Base-by-base conservation (phyloP, 2,113 vertebrate genomes). In the Leptocoma aspasia region DNA sequence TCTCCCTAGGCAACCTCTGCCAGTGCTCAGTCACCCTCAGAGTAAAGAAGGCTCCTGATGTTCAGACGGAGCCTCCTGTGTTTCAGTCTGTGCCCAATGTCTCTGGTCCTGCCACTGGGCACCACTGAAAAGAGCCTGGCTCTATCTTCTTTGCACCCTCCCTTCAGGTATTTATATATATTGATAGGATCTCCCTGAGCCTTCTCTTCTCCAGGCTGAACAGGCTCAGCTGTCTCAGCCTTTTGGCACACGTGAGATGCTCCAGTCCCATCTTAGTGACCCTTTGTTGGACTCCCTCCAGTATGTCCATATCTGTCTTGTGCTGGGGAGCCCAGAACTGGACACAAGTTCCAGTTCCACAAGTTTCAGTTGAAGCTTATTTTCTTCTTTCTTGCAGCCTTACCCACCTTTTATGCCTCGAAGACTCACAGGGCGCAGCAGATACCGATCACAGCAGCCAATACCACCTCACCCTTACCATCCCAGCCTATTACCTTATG, bases 361-460 rank as follows among this genome's bases (percentile, higher is more conserved):
- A 71, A 71, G 71, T 86, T 94, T 33, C 68, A 70, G 64, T 66
- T 98, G 91, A 96, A 93, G 54, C 63, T 94, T 75, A 88, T 68
- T 93, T 92, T 86, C 78, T 97, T 95, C 82, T 82, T 75, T 71
- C 50, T 92, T 95, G 69, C 97, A 99, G 99, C 99, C 99, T 90
- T 99, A 99, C 94, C 98, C 99, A 86, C 98, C 99, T 71, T 99
- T 99, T 95, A 98, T 99, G 98, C 98, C 99, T 97, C 98, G 99
- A 79, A 98, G 99, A 97, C 98, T 99, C 92, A 97, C 99, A 78
- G 98, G 98, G 93, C 98, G 99, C 64, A 99, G 98, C 83, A 98
- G 99, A 95, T 99, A 99, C 69, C 98, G 99, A 88, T 99, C 99
- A 37, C 99, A 99, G 95, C 99, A 99, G 96, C 97, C 99, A 30